Evolutionary conservation across 2,797 vertebrate species (phyloP).

Genomic region (Diglossa cyanea): DNA sequence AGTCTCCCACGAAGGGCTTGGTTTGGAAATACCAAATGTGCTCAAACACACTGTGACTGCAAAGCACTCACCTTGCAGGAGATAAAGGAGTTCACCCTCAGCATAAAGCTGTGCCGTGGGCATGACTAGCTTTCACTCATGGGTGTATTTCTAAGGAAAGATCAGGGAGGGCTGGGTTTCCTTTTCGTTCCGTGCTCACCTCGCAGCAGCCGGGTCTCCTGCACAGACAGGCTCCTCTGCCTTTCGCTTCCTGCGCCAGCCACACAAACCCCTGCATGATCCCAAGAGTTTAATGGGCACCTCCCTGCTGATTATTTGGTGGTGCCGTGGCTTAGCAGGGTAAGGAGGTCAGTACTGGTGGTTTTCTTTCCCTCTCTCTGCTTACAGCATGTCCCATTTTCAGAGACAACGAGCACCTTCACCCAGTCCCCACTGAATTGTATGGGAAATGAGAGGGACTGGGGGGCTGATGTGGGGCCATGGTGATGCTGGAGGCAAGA

Average conservation of each 20-base stretch:
- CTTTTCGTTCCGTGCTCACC: background rate
- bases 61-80: background rate
- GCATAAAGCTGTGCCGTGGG: background rate
- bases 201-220: background rate
- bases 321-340: background rate
- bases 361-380: background rate
- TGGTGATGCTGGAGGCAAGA: background rate
- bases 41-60: background rate
- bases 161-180: background rate
- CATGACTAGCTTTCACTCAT: background rate
- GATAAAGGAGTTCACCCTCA: background rate
- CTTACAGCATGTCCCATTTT: background rate
- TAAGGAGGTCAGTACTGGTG: background rate
- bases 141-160: background rate
- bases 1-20: background rate
- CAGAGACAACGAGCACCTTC: background rate
- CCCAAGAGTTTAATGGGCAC: background rate
- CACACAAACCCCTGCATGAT: background rate
- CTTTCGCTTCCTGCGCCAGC: background rate
- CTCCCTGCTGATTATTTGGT: background rate
- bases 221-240: background rate
- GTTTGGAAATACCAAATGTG: background rate
- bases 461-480: background rate
- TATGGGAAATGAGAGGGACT: background rate
- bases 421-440: background rate